Conservation (phyloP, 2,113 vertebrate species). For the Planiliza haematocheilus region DNA sequence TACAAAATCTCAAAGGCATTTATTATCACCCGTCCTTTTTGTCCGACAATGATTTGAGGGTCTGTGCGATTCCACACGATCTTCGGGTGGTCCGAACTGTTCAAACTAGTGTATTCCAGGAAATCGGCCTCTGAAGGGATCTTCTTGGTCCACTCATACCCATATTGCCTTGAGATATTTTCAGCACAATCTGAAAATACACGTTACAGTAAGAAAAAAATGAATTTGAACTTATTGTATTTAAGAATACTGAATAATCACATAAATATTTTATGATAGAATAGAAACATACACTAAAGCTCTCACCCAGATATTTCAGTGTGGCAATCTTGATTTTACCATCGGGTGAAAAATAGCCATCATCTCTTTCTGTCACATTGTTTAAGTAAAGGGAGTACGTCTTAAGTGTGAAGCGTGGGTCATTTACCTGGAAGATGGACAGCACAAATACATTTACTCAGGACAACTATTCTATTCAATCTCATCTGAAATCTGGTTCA, state of each 20-base stretch:
- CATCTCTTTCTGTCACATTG: constrained; percentile 54
- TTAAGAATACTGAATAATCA: too few relatives aligned
- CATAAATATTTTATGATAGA: too few relatives aligned
- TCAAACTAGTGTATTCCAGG: constrained; percentile 37
- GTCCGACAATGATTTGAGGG: not conserved
- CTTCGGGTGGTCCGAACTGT: accelerated
- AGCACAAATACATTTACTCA: constrained; percentile 22
- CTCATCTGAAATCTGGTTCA: not conserved
- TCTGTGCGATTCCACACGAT: constrained; percentile 59
- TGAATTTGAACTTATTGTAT: too few relatives aligned
- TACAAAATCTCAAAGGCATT: accelerated
- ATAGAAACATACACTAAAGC: not conserved
- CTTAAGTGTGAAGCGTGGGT: constrained; percentile 12
- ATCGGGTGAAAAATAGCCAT: not conserved
- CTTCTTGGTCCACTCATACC: accelerated
- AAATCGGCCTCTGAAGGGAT: not conserved
- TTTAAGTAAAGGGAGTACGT: accelerated
- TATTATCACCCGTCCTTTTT: accelerated
- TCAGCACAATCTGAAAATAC: constrained; percentile 55
- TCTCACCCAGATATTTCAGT: constrained; percentile 57
- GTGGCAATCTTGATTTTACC: accelerated
- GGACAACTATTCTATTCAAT: not conserved
- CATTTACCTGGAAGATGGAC: constrained; percentile 26
- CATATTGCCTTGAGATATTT: accelerated
- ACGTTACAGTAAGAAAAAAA: not conserved